Evolutionary conservation across 2,113 vertebrate species (phyloP).

Genomic region (Hyla sarda): DNA sequence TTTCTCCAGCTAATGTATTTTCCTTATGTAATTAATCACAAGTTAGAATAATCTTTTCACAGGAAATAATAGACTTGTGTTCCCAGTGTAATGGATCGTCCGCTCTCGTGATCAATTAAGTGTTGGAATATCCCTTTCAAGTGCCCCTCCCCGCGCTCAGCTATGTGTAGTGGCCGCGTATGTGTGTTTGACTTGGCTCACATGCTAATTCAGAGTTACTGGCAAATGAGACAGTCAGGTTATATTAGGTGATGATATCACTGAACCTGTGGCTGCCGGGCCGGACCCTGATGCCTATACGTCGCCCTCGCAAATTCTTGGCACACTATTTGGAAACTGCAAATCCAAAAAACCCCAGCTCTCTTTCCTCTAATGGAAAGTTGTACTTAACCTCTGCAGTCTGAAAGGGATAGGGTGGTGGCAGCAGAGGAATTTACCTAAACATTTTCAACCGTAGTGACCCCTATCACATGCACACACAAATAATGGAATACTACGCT

Average conservation of each 20-base stretch:
- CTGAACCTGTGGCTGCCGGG: slow-evolving; percentile 61
- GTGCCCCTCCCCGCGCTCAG: slow-evolving; percentile 56
- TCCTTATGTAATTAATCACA: neutral
- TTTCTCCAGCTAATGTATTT: slow-evolving; percentile 8
- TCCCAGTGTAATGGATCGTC: slow-evolving; percentile 6
- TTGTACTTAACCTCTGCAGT: slow-evolving; percentile 67
- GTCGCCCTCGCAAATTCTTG: slow-evolving; percentile 66
- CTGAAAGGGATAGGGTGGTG: slow-evolving; percentile 55
- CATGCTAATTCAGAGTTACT: slow-evolving; percentile 43
- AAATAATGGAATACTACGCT: slow-evolving; percentile 32
- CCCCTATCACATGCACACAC: slow-evolving; percentile 19
- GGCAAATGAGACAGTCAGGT: slow-evolving; percentile 37
- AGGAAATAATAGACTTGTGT: slow-evolving; percentile 38
- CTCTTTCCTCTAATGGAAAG: slow-evolving; percentile 72
- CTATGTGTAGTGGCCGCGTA: slow-evolving; percentile 24
- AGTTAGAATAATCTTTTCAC: slow-evolving; percentile 35
- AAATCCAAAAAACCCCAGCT: slow-evolving; percentile 73
- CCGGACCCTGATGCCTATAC: slow-evolving; percentile 35
- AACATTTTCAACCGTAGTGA: slow-evolving; percentile 6
- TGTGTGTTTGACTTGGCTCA: slow-evolving; percentile 61
- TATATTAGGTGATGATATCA: slow-evolving; percentile 55
- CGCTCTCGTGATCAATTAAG: slow-evolving; percentile 13
- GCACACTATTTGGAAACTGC: slow-evolving; percentile 69
- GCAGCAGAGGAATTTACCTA: slow-evolving; percentile 60
- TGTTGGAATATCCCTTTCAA: neutral